Evolutionary conservation across 2,888 invertebrate genomes (phyloP), one percentile per base, ranked within the genome.

Genomic region (Cheiracanthium punctorium): DNA sequence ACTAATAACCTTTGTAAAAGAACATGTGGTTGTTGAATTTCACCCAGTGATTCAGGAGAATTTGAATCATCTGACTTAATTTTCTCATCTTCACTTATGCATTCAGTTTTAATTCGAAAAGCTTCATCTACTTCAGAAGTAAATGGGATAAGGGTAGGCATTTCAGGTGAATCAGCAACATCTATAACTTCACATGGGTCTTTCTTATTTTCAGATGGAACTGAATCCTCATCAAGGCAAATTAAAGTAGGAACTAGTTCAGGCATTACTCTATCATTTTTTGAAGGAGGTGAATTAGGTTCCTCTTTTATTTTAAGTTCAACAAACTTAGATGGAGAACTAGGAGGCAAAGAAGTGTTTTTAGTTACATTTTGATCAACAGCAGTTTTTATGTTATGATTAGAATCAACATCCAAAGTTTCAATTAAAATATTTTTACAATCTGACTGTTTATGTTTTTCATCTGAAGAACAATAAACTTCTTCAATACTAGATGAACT

Each of bases 121-220:
- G 65, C n/a, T 64, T 88, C 82, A 74, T 88, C 88, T 33, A 30
- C 41, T 48, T 88, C 88, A n/a, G 82, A 75, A 17, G 88, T 82
- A 64, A 88, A 88, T 12, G 88, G 84, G n/a, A 80, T 76, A 17
- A 88, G 64, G 20, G 73, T 84, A 8, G 88, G 88, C 88, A 88
- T 88, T 71, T 88, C 80, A 17, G 88, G 88, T n/a, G 88, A 88
- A 29, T 70, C 75, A 29, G 76, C 75, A 32, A 79, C 33, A 69
- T 65, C 69, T 2, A 64, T 74, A 52, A 70, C 70, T 71, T 82
- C 71, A n/a, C 7, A 29, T 65, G 77, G 30, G 32, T 65, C 65
- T n/a, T 5, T 41, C 14, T 52, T 72, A n/a, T 79, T 70, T n/a
- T 41, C 43, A 28, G 71, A 17, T 14, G 29, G 12, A 10, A 28